Conservation (phyloP, 2,888 invertebrate genomes). For the Mesodorylaimus sp. region DNA sequence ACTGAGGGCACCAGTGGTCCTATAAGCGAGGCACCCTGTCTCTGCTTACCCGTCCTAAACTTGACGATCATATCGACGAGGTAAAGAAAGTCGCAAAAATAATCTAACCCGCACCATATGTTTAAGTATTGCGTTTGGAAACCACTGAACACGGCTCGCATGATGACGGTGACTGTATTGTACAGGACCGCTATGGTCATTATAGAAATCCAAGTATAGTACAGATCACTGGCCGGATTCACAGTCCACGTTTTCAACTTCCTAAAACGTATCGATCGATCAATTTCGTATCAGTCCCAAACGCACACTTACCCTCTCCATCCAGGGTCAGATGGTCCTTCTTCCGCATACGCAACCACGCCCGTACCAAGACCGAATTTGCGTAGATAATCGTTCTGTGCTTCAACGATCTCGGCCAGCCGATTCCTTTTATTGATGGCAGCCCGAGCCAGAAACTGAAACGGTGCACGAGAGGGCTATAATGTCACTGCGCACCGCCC, state of each 20-base stretch:
- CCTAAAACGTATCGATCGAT: slow-evolving; percentile 9
- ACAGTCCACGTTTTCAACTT: slow-evolving; percentile 38
- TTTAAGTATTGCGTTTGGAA: slow-evolving; percentile 52
- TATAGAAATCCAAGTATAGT: slow-evolving; percentile 73
- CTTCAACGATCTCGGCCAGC: too few species aligned
- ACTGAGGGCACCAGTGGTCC: too few species aligned
- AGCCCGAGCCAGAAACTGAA: too few species aligned
- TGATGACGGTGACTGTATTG: slow-evolving; percentile 73
- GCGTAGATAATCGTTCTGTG: slow-evolving; percentile 31
- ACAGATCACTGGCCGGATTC: slow-evolving; percentile 55
- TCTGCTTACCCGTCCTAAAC: slow-evolving; percentile 59
- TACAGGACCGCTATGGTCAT: slow-evolving; percentile 72
- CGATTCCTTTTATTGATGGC: too few species aligned
- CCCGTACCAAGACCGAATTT: slow-evolving; percentile 29
- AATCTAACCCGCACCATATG: slow-evolving; percentile 66
- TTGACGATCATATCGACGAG: slow-evolving; percentile 64
- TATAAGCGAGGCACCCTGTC: too few species aligned
- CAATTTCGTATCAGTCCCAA: too few species aligned
- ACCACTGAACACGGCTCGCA: slow-evolving; percentile 76
- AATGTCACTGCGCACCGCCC: too few species aligned
- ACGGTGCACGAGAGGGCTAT: too few species aligned
- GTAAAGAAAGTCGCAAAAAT: slow-evolving; percentile 67
- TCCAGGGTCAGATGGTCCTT: neutral
- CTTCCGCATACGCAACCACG: neutral
- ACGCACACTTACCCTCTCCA: neutral